Conservation (phyloP, 2,113 vertebrate species). For the Sebastes schlegelii region DNA sequence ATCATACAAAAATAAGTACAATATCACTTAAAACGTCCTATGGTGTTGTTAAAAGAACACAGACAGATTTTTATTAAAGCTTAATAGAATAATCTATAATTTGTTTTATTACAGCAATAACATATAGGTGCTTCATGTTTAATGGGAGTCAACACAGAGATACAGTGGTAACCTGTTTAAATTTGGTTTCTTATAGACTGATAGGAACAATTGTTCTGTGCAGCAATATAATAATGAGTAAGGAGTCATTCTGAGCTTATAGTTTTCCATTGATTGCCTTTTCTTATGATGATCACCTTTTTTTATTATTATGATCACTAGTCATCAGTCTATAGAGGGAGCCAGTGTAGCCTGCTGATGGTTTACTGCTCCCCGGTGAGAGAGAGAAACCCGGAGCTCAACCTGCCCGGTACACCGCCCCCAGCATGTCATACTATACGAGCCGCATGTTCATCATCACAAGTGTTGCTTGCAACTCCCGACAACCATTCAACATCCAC, state of each 20-base stretch:
- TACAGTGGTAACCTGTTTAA: neutral
- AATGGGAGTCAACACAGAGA: neutral
- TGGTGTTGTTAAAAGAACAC: neutral
- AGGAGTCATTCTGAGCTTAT: neutral
- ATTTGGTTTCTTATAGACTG: neutral
- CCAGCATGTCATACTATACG: constrained; percentile 69
- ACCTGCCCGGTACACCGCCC: constrained; percentile 83
- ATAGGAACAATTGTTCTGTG: neutral
- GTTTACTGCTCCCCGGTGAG: constrained; percentile 55
- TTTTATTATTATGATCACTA: neutral
- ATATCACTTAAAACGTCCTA: neutral
- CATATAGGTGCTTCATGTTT: neutral
- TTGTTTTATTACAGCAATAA: neutral
- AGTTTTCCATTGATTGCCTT: neutral
- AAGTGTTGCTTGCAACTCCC: constrained; percentile 64
- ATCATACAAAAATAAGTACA: neutral
- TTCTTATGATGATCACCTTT: neutral
- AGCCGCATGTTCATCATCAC: constrained; percentile 77
- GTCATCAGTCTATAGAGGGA: constrained; percentile 80
- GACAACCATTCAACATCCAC: constrained; percentile 51
- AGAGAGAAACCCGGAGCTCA: constrained; percentile 66
- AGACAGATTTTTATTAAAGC: neutral
- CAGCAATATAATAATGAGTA: neutral
- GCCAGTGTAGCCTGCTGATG: constrained; percentile 69
- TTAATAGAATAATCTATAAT: neutral